These are phyloP conservation scores for Scomberomorus guttatus DNA, from an alignment of 2,797 vertebrate species.

Conservation along the genomic window DNA sequence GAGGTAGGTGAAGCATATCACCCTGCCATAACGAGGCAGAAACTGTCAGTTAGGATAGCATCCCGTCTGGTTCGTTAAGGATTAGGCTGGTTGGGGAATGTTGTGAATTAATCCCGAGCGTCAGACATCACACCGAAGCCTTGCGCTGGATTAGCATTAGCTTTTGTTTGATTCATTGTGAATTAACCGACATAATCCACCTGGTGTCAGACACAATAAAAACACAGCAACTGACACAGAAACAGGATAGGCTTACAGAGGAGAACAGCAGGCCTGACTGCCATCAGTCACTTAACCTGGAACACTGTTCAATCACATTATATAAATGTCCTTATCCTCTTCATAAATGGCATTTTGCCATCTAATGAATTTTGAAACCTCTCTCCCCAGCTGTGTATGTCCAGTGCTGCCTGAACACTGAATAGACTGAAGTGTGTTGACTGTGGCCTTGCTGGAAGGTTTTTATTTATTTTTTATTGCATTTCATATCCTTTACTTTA, in stretches of 20 bases:
- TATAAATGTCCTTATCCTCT: constrained; percentile 50
- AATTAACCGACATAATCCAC: constrained; percentile 84
- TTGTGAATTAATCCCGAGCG: constrained; percentile 81
- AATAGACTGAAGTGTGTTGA: constrained; percentile 8
- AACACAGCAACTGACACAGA: constrained; percentile 75
- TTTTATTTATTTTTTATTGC: constrained; percentile 9
- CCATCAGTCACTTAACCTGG: constrained; percentile 65
- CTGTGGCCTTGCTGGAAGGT: not conserved
- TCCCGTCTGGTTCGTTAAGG: constrained; percentile 81
- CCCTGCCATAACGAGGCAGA: constrained; percentile 77
- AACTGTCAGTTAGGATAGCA: constrained; percentile 80
- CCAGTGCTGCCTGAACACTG: constrained; percentile 5
- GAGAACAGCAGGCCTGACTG: constrained; percentile 57
- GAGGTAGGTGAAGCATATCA: constrained; percentile 78
- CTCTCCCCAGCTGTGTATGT: constrained; percentile 10
- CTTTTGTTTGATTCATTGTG: constrained; percentile 81
- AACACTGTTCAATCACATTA: constrained; percentile 65
- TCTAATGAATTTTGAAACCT: constrained; percentile 36
- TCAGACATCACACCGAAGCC: constrained; percentile 83
- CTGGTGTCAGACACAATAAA: constrained; percentile 84
- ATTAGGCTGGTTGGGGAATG: constrained; percentile 82
- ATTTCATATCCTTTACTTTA: not conserved
- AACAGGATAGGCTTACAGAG: constrained; percentile 68
- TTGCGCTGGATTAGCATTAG: constrained; percentile 81
- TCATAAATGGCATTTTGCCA: constrained; percentile 44